Evolutionary conservation across 1,140 invertebrate genomes (phyloP).

Genomic region (Neodiprion pinetum): DNA sequence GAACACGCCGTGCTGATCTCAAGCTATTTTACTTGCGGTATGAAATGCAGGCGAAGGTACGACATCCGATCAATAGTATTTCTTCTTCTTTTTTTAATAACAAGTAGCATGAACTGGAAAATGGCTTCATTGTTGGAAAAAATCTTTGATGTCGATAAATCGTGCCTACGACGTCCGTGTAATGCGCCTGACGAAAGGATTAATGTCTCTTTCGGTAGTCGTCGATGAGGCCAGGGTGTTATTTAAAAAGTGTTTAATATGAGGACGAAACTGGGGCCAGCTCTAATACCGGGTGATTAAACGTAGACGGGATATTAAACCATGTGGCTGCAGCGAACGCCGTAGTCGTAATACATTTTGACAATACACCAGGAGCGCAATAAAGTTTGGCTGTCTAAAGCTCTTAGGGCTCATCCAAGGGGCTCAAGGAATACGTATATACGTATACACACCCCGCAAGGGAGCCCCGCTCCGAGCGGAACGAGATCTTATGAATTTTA

Average conservation of each 20-base stretch:
- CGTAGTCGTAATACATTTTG: constrained; percentile 50
- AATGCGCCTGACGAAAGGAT: constrained; percentile 42
- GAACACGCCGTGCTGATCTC: background rate
- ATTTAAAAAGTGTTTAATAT: constrained; percentile 39
- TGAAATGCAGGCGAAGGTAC: no score
- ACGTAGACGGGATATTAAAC: constrained; percentile 59
- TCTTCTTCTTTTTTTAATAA: no score
- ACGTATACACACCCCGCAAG: background rate
- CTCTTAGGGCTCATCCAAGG: constrained; percentile 41
- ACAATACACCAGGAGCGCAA: constrained; percentile 52
- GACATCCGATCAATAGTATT: no score
- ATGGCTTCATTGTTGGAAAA: constrained; percentile 28
- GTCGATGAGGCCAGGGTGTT: constrained; percentile 39
- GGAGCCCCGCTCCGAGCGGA: background rate
- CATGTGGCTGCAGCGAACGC: constrained; percentile 37
- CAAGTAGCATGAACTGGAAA: no score
- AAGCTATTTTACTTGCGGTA: no score
- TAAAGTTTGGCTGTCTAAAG: constrained; percentile 55
- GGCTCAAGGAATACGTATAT: constrained; percentile 9
- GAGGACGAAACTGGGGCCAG: constrained; percentile 47
- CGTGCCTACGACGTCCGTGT: constrained; percentile 15
- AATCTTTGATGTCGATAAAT: constrained; percentile 6
- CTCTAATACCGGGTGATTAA: constrained; percentile 55
- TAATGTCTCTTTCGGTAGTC: constrained; percentile 37
- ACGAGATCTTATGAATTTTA: constrained; percentile 11